Conservation (phyloP, 2,113 vertebrate species). For the Neoarius graeffei region DNA sequence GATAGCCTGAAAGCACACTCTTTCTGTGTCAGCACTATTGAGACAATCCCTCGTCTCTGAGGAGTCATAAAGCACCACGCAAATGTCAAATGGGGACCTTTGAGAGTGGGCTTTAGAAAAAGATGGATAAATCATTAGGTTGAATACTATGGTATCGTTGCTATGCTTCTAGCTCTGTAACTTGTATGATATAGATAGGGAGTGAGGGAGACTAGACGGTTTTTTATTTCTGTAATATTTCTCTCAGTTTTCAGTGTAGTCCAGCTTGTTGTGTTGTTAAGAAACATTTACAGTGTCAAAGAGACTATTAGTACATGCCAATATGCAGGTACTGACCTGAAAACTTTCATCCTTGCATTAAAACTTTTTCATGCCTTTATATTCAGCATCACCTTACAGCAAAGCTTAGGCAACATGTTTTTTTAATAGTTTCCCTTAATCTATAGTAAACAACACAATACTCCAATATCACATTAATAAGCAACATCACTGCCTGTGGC, state of each 20-base stretch:
- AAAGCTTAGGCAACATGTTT: neutral
- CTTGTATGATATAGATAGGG: constrained; percentile 44
- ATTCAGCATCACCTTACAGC: neutral
- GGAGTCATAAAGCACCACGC: constrained; percentile 43
- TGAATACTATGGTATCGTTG: constrained; percentile 43
- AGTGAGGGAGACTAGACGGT: neutral
- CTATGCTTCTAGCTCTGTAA: constrained; percentile 36
- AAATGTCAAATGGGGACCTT: constrained; percentile 52
- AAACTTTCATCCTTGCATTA: neutral
- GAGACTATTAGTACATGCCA: neutral
- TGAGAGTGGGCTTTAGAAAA: constrained; percentile 46
- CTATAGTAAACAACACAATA: neutral
- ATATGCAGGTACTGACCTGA: neutral
- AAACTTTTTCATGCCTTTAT: neutral
- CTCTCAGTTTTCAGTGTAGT: neutral
- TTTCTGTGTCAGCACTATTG: constrained; percentile 30
- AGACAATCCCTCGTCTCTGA: constrained; percentile 39
- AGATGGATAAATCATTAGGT: constrained; percentile 51
- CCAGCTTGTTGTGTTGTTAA: neutral
- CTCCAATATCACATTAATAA: neutral
- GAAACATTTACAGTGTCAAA: neutral
- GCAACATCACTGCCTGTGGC: neutral
- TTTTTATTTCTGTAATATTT: constrained; percentile 21
- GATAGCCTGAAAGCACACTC: constrained; percentile 19
- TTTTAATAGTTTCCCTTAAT: neutral